Conservation (phyloP, 2,797 vertebrate species). For the Artibeus lituratus region DNA sequence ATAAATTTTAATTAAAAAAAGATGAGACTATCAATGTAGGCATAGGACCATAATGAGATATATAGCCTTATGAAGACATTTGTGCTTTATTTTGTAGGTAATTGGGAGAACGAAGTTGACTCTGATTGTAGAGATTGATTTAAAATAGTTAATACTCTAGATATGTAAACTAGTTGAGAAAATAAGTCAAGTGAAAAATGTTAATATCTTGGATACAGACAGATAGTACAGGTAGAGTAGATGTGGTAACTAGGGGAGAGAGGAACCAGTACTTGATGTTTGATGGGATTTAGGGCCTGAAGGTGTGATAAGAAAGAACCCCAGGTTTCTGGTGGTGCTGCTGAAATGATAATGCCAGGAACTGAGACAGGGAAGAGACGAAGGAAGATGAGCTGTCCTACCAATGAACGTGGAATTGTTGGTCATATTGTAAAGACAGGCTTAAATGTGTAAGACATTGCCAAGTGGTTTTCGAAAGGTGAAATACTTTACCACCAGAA, state of each 20-base stretch:
- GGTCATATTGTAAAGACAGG: background rate
- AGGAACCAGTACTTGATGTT: background rate
- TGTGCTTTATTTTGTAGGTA: background rate
- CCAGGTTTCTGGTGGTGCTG: background rate
- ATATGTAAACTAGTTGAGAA: background rate
- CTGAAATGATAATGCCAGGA: background rate
- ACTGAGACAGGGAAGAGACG: background rate
- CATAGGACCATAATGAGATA: background rate
- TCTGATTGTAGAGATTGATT: background rate
- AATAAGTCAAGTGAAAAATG: background rate
- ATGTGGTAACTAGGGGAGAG: background rate
- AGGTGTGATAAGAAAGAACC: background rate
- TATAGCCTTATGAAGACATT: background rate
- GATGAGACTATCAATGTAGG: background rate
- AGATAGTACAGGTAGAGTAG: background rate
- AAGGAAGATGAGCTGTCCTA: background rate
- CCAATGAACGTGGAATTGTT: background rate
- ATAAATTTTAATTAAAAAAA: background rate
- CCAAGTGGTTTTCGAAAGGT: background rate
- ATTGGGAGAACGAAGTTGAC: background rate
- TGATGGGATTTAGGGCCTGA: background rate
- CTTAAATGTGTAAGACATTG: background rate
- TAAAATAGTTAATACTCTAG: background rate
- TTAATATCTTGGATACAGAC: background rate
- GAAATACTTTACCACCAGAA: background rate